Evolutionary conservation across 2,888 invertebrate genomes (phyloP).

Genomic region (Odontothrips loti): DNA sequence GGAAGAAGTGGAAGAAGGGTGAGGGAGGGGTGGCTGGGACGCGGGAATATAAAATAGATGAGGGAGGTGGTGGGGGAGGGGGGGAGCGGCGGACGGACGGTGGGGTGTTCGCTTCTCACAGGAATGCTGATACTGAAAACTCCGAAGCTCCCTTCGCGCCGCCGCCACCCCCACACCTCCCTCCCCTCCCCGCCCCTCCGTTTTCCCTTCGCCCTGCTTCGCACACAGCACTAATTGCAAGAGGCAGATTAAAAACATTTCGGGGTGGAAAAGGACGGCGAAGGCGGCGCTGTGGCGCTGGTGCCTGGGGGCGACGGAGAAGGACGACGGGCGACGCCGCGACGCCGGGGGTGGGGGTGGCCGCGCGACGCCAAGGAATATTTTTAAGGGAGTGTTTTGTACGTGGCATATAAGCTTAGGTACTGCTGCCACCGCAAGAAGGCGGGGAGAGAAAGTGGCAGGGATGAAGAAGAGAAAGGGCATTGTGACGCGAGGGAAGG

Average conservation of each 20-base stretch:
- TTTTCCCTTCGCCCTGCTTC: background rate
- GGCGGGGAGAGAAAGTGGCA: too few species aligned
- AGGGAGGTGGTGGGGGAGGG: background rate
- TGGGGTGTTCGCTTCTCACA: slow-evolving; percentile 20
- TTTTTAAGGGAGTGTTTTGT: background rate
- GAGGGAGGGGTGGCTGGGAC: background rate
- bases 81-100: background rate
- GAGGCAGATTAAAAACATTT: slow-evolving; percentile 26
- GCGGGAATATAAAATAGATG: slow-evolving; percentile 26
- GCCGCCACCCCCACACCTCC: background rate
- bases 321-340: slow-evolving; percentile 10
- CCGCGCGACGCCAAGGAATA: background rate
- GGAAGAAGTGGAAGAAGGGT: slow-evolving; percentile 16
- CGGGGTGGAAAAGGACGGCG: slow-evolving; percentile 23
- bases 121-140: slow-evolving; percentile 26
- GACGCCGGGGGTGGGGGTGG: background rate
- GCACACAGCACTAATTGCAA: slow-evolving; percentile 26
- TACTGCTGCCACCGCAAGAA: background rate
- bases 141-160: slow-evolving; percentile 17
- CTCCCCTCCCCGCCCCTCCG: background rate
- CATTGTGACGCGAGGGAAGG: too few species aligned
- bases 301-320: slow-evolving; percentile 18
- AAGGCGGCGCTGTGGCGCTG: background rate
- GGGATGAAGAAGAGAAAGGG: too few species aligned
- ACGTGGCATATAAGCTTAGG: slow-evolving; percentile 1